These are phyloP conservation scores for Troilus luridus DNA, from an alignment of 2,888 invertebrate species.

Conservation along the genomic window DNA sequence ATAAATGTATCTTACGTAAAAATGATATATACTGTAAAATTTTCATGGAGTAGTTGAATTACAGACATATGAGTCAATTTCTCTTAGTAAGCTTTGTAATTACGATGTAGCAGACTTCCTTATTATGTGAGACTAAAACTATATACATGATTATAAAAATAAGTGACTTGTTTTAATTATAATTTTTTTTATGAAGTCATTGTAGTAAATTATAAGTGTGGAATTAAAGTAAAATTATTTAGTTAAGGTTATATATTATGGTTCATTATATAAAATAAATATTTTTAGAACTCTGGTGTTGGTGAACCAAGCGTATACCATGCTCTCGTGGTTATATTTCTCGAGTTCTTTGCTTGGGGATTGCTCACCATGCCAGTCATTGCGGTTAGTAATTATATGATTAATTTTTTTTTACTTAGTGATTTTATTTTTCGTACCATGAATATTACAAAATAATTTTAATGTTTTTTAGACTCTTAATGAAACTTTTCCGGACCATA, in stretches of 20 bases:
- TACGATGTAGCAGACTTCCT: neutral
- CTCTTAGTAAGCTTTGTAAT: neutral
- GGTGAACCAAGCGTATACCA: slow-evolving; percentile 98
- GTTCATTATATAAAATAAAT: slow-evolving; percentile 67
- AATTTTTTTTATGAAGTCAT: neutral
- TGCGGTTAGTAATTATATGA: slow-evolving; percentile 74
- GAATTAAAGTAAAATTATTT: neutral
- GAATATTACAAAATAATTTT: neutral
- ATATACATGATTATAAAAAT: neutral
- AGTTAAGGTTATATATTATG: slow-evolving; percentile 49
- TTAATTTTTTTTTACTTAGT: neutral
- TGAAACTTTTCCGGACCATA: slow-evolving; percentile 98
- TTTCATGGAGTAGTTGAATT: neutral
- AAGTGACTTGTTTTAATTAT: neutral
- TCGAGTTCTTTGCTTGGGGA: slow-evolving; percentile 99
- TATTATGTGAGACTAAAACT: neutral
- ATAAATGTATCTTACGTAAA: no score
- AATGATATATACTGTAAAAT: neutral
- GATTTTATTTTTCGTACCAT: neutral
- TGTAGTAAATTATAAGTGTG: no score
- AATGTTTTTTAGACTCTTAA: slow-evolving; percentile 82
- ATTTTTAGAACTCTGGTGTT: slow-evolving; percentile 83
- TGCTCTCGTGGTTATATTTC: slow-evolving; percentile 98
- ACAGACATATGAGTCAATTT: neutral
- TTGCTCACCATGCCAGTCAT: slow-evolving; percentile 98